Percentiles rank a stretch among this genome's conserved stretches.
Conservation (phyloP, 1,140 invertebrate genomes). For the Drosophila teissieri region DNA sequence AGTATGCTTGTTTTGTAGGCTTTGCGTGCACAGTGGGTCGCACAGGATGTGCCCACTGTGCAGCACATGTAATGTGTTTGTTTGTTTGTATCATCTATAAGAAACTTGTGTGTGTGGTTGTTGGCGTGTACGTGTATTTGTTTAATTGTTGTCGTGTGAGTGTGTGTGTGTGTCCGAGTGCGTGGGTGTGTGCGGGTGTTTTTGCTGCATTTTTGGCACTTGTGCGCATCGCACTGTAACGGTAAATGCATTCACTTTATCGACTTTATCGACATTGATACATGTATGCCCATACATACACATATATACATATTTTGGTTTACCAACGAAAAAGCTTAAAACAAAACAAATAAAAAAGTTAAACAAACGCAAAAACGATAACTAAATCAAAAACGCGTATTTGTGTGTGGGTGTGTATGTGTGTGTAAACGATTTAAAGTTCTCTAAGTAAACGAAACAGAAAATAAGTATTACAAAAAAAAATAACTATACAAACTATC, state of each 20-base stretch:
- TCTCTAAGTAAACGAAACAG: slow-evolving; percentile 16
- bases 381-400: slow-evolving; percentile 36
- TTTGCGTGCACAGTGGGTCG: slow-evolving; percentile 16
- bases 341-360: slow-evolving; percentile 22
- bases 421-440: slow-evolving; percentile 35
- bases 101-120: slow-evolving; percentile 11
- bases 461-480: slow-evolving; percentile 9
- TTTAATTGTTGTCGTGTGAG: neutral
- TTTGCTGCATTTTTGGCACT: slow-evolving; percentile 54
- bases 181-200: slow-evolving; percentile 28
- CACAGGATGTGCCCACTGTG: slow-evolving; percentile 4
- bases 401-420: slow-evolving; percentile 21
- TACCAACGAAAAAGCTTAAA: slow-evolving; percentile 43
- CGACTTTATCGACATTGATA: slow-evolving; percentile 32
- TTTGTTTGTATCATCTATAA: slow-evolving; percentile 34
- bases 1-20: slow-evolving; percentile 47
- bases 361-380: slow-evolving; percentile 19
- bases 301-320: slow-evolving; percentile 37
- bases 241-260: slow-evolving; percentile 57
- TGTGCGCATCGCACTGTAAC: slow-evolving; percentile 51
- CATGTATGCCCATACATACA: slow-evolving; percentile 27
- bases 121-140: slow-evolving; percentile 2
- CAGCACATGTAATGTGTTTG: slow-evolving; percentile 14
- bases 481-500: slow-evolving; percentile 42
- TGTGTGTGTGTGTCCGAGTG: slow-evolving; percentile 24